A percentile compares a stretch with the other conserved stretches of the same genome.
Evolutionary conservation across 2,797 vertebrate genomes (phyloP).

Genomic region (Micromesistius poutassou): DNA sequence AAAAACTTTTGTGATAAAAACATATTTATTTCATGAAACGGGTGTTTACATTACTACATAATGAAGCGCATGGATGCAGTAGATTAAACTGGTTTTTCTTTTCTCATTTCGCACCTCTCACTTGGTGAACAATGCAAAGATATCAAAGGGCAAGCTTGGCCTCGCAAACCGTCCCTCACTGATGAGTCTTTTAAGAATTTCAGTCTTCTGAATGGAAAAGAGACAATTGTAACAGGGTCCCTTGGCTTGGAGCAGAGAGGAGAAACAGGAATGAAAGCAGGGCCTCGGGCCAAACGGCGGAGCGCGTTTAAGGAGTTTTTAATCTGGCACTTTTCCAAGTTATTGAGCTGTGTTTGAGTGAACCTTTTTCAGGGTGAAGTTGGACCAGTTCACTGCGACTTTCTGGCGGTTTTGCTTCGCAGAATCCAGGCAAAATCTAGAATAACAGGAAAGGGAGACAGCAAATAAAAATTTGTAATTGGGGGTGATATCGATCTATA

Average conservation of each 20-base stretch:
- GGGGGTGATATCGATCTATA: not conserved
- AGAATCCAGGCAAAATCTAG: constrained; percentile 97
- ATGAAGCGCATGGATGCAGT: constrained; percentile 72
- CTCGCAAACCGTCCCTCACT: constrained; percentile 55
- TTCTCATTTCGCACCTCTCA: constrained; percentile 60
- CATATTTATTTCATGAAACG: constrained; percentile 77
- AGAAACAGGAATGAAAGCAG: constrained; percentile 67
- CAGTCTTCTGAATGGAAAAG: constrained; percentile 63
- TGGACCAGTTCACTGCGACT: constrained; percentile 98
- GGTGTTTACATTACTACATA: constrained; percentile 80
- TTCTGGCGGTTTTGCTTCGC: constrained; percentile 98
- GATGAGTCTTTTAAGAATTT: constrained; percentile 53
- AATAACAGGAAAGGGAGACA: constrained; percentile 1
- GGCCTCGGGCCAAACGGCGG: constrained; percentile 65
- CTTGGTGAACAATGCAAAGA: constrained; percentile 64
- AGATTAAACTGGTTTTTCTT: constrained; percentile 59
- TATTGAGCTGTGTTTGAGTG: constrained; percentile 92
- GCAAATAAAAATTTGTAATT: not conserved
- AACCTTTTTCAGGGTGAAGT: constrained; percentile 99
- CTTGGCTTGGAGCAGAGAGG: constrained; percentile 63
- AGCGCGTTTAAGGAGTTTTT: constrained; percentile 60
- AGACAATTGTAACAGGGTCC: constrained; percentile 61
- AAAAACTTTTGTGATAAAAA: constrained; percentile 76
- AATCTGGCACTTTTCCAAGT: constrained; percentile 62
- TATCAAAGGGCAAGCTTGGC: constrained; percentile 57